Percentiles rank a stretch among this genome's conserved stretches.
phyloP scores from a whole-genome alignment of 2,113 vertebrate species.

The Oreamnos americanus region DNA sequence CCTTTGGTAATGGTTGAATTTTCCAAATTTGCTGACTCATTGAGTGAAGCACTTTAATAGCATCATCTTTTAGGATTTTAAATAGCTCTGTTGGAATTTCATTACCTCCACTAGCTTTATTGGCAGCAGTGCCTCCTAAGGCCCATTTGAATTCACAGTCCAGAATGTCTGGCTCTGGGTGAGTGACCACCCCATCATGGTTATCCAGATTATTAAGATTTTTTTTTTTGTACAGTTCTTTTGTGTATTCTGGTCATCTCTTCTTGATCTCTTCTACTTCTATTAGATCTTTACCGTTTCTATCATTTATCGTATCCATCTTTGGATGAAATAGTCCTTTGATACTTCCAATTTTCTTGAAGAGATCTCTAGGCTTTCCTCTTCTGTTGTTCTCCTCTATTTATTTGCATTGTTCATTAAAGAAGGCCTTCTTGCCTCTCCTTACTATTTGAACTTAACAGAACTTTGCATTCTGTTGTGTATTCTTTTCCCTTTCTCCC shows the following conservation, averaged over 20 bases:
- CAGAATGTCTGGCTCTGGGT: not conserved
- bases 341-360: not conserved
- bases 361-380: not conserved
- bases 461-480: not conserved
- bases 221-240: not conserved
- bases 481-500: not conserved
- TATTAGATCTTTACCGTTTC: not conserved
- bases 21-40: not conserved
- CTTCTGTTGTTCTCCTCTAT: not conserved
- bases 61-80: not conserved
- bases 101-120: not conserved
- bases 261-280: not conserved
- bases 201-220: not conserved
- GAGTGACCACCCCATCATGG: not conserved
- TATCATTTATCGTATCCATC: not conserved
- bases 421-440: not conserved
- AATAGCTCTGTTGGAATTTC: not conserved
- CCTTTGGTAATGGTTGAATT: not conserved
- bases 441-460: not conserved
- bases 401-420: not conserved
- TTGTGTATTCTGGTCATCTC: not conserved
- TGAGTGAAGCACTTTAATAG: not conserved
- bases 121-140: not conserved
- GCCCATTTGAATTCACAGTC: not conserved
- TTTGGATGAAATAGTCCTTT: not conserved